A percentile compares a stretch with the other conserved stretches of the same genome.
These are phyloP conservation scores for Lypha dubia DNA, from an alignment of 2,888 invertebrate species.

Conservation along the genomic window DNA sequence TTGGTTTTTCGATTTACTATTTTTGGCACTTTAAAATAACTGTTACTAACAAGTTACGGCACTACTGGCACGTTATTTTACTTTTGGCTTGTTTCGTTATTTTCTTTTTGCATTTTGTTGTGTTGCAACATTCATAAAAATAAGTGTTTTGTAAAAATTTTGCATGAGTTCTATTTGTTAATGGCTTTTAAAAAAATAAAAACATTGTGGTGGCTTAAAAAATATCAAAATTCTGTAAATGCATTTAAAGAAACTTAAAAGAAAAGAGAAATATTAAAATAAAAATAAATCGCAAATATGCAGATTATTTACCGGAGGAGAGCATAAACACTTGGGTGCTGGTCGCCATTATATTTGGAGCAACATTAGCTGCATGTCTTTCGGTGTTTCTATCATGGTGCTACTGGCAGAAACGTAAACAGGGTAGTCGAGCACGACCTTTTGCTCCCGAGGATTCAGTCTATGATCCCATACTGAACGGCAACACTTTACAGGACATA, in stretches of 20 bases:
- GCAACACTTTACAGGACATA: constrained; percentile 92
- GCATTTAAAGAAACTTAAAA: background rate
- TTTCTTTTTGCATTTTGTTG: constrained; percentile 47
- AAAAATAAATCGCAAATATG: constrained; percentile 52
- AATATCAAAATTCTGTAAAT: constrained; percentile 53
- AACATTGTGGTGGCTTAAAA: constrained; percentile 66
- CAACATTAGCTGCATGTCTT: constrained; percentile 84
- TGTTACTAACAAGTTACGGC: constrained; percentile 55
- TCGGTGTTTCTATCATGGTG: constrained; percentile 87
- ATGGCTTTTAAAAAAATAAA: constrained; percentile 55
- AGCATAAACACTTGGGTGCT: constrained; percentile 81
- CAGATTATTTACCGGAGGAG: constrained; percentile 80
- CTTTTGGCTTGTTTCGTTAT: constrained; percentile 45
- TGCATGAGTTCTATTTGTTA: constrained; percentile 60
- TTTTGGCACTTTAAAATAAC: constrained; percentile 41
- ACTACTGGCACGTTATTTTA: constrained; percentile 37
- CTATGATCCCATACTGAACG: constrained; percentile 90
- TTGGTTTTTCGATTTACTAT: constrained; percentile 57
- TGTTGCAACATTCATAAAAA: constrained; percentile 11
- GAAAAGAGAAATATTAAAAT: constrained; percentile 7
- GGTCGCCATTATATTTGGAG: constrained; percentile 81
- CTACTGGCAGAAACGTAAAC: constrained; percentile 84
- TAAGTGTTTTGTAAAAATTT: constrained; percentile 55
- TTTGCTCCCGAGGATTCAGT: constrained; percentile 87
- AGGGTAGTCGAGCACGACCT: constrained; percentile 82